Evolutionary conservation across 2,797 vertebrate species (phyloP), one percentile per base, ranked within the genome.

Genomic region (Euthynnus affinis): DNA sequence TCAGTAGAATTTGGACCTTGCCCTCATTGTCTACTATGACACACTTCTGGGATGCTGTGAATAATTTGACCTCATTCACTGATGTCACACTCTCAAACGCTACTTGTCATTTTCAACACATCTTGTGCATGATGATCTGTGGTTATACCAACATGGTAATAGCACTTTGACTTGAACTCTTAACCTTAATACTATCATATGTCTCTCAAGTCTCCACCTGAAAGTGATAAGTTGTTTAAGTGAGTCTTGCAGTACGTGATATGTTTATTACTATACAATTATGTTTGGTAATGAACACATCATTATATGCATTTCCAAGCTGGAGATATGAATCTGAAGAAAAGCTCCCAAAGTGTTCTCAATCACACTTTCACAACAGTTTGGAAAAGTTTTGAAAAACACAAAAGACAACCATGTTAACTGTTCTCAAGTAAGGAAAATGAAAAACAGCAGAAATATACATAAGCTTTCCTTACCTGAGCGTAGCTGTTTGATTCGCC

Each of bases 401-500:
- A 81, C 6, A 62, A 57, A 66, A 70, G n/a, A 60, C 5, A 44
- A 0, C 22, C 7, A 57, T 40, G 13, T 67, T 40, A 32, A 34
- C 2, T 44, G 22, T 6, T 25, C 0, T 9, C 4, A 22, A 10
- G 48, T 71, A 78, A 66, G 49, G 0, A 17, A 14, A 4, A 71
- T 22, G 32, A 6, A 23, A 44, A 66, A 55, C 25, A 8, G 12
- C 18, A 64, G 7, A 1, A 5, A 27, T 49, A 23, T 18, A 17
- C 6, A 15, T 6, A 15, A 52, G 22, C 9, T 78, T 63, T 82
- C 37, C 95, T 94, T 96, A 99, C 98, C 98, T 94, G 98, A 99
- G 88, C 98, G 95, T 71, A 99, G 96, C 71, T 99, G 98, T 74
- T 99, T 99, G 82, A 99, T 99, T 73, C 98, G 95, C 37, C 98